Percentiles rank a stretch among this genome's conserved stretches.
Evolutionary conservation across 2,888 invertebrate species (phyloP).

Genomic region (Odontothrips loti): DNA sequence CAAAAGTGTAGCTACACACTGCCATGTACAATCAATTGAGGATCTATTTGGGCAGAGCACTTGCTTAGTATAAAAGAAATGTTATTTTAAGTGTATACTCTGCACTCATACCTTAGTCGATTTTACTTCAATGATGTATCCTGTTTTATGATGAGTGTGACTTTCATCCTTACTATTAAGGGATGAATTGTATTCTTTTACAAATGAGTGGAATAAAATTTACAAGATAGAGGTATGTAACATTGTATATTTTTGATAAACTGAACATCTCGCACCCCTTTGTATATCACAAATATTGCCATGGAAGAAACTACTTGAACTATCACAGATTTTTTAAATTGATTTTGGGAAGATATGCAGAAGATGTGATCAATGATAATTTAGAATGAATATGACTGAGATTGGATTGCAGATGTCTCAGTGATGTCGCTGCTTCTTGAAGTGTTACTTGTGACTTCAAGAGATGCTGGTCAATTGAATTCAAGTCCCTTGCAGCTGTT

Average conservation of each 20-base stretch:
- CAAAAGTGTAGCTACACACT: slow-evolving; percentile 7
- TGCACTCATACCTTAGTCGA: not conserved
- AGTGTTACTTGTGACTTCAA: not conserved
- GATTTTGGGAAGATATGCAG: not conserved
- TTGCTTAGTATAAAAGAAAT: slow-evolving; percentile 18
- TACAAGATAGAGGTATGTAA: not conserved
- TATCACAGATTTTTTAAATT: not conserved
- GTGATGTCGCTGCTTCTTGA: not conserved
- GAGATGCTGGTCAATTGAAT: slow-evolving; percentile 1
- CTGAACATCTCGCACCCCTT: too few species aligned
- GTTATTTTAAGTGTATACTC: not conserved
- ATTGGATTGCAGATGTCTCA: not conserved
- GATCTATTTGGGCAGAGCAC: slow-evolving; percentile 14
- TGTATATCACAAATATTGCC: too few species aligned
- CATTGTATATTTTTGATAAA: not conserved
- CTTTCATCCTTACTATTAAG: not conserved
- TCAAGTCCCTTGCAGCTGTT: not conserved
- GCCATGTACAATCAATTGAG: slow-evolving; percentile 12
- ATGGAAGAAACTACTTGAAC: not conserved
- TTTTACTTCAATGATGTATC: not conserved
- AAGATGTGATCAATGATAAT: not conserved
- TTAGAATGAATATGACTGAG: not conserved
- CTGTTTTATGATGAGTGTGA: not conserved
- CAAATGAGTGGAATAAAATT: not conserved
- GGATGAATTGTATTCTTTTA: not conserved